Percentiles rank a stretch among this genome's conserved stretches.
Conservation (phyloP, 2,888 invertebrate species). For the Oligia strigilis region DNA sequence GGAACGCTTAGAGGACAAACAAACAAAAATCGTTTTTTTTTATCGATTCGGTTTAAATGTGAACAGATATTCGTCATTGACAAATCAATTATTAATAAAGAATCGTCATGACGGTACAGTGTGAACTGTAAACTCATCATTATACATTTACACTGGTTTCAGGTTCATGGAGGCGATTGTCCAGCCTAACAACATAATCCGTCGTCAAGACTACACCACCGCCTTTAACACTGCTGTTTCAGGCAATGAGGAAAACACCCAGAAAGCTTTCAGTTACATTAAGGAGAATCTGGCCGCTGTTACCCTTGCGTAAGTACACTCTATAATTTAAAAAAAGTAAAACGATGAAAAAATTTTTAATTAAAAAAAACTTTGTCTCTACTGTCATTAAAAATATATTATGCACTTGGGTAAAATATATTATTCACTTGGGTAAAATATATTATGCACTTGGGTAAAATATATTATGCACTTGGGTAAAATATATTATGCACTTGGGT, state of each 20-base stretch:
- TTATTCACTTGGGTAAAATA: too few species aligned
- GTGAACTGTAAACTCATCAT: not conserved
- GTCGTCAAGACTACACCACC: constrained; percentile 86
- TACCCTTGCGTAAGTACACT: constrained; percentile 78
- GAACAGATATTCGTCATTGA: not conserved
- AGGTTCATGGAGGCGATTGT: constrained; percentile 81
- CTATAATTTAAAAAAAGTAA: not conserved
- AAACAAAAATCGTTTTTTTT: too few species aligned
- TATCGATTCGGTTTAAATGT: not conserved
- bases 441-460: too few species aligned
- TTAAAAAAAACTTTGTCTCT: not conserved
- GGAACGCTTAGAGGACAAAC: too few species aligned
- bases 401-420: too few species aligned
- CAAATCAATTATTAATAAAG: not conserved
- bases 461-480: too few species aligned
- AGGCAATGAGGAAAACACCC: constrained; percentile 90
- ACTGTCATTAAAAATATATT: not conserved
- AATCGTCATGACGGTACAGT: not conserved
- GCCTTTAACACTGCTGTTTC: constrained; percentile 87
- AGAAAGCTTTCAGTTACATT: constrained; percentile 89
- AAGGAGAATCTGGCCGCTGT: constrained; percentile 74
- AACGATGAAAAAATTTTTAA: not conserved
- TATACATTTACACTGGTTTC: not conserved
- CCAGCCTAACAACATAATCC: constrained; percentile 77
- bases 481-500: too few species aligned